Evolutionary conservation across 2,888 invertebrate species (phyloP).

Genomic region (Alsophila aescularia): DNA sequence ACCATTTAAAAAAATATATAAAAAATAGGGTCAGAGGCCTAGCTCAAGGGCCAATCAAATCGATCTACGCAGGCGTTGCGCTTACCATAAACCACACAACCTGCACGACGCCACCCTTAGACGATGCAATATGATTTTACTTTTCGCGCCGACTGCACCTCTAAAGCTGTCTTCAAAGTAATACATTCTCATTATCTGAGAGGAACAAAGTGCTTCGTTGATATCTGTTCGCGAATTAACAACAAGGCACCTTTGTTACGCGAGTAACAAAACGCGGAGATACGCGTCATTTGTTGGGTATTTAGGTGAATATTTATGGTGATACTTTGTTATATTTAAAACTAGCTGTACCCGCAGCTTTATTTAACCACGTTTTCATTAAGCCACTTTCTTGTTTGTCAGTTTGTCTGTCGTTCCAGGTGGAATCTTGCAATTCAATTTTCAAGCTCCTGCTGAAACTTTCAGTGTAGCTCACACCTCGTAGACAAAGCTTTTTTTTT

Average conservation of each 20-base stretch:
- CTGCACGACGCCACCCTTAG: background rate
- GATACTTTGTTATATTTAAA: background rate
- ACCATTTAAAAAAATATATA: too few species aligned
- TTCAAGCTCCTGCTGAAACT: too few species aligned
- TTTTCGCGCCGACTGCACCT: constrained; percentile 9
- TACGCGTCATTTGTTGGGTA: constrained; percentile 20
- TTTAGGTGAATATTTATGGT: constrained; percentile 22
- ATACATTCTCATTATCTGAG: constrained; percentile 56
- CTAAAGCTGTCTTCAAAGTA: constrained; percentile 49
- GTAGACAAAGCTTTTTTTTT: too few species aligned
- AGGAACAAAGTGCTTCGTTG: constrained; percentile 37
- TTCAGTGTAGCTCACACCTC: too few species aligned
- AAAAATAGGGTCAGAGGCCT: too few species aligned
- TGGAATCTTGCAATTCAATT: too few species aligned
- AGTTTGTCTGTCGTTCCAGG: too few species aligned
- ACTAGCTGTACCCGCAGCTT: too few species aligned
- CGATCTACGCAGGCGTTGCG: too few species aligned
- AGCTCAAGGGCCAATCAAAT: too few species aligned
- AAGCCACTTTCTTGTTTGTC: too few species aligned
- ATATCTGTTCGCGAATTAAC: constrained; percentile 36
- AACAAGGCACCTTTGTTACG: constrained; percentile 20
- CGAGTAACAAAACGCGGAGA: constrained; percentile 4
- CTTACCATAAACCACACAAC: too few species aligned
- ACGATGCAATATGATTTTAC: background rate
- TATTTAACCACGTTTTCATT: background rate